Evolutionary conservation across 2,797 vertebrate species (phyloP), one percentile per base, ranked within the genome.

Genomic region (Margarornis squamiger): DNA sequence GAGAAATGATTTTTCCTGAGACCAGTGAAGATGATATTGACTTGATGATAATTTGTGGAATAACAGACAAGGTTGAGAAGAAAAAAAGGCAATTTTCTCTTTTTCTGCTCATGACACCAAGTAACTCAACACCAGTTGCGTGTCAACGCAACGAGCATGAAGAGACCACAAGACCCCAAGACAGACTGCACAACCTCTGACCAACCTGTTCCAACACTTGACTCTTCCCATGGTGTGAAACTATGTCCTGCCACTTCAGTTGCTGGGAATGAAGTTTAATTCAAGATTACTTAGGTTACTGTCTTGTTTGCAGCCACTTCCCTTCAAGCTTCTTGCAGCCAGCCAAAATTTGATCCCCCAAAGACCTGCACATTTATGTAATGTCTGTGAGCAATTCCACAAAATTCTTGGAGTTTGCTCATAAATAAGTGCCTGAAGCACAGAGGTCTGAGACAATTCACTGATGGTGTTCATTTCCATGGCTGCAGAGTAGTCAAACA

Each of bases 131-230:
- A 46, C 45, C 45, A 46, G 45, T 12, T 46, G 29, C 11, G 1
- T 0, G 9, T 7, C 5, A 65, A 61, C 24, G 32, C 49, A 61
- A 61, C 0, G 19, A 59, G 72, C 22, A 55, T 0, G 1, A 78
- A 46, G 19, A 62, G 32, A 41, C 7, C 19, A 54, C 10, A 2
- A 61, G 24, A 22, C 24, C 67, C 10, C 10, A 52, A 17, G 12
- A 80, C 1, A 80, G 63, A 41, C 24, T 41, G 41, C 26, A 45
- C 0, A 2, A 79, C 52, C 23, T 63, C 48, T 12, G 30, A 49
- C 78, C 71, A 82, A 61, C 21, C n/a, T 73, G 22, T 38, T 66
- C 51, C 71, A 55, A 39, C 5, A 26, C n/a, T 4, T 34, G 39
- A 24, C 26, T 38, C 41, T n/a, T 49, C 18, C 72, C 39, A 32